Evolutionary conservation across 2,797 vertebrate species (phyloP), one percentile per base, ranked within the genome.

Genomic region (Pseudopleuronectes americanus): DNA sequence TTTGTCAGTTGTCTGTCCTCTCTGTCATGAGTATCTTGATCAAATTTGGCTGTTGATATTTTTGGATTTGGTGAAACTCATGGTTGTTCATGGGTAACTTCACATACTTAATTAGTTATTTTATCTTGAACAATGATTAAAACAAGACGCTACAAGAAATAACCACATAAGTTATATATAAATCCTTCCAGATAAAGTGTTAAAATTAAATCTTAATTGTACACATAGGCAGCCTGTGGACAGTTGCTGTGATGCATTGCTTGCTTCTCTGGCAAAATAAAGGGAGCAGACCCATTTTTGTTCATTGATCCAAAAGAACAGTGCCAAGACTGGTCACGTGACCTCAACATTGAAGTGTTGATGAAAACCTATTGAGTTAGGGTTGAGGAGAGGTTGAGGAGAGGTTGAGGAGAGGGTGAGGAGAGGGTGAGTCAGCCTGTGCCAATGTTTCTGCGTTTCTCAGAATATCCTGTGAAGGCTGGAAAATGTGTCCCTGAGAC

Each of bases 281-380:
- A 73, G 28, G 33, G 22, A 57, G 31, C 31, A 55, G 3, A 59
- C 23, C 28, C 5, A 45, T 79, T 84, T 81, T 74, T 58, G n/a
- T 56, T 64, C n/a, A 74, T 74, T 67, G 80, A 79, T 82, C 74
- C 58, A 59, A 64, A 81, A 31, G 48, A 59, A 75, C 33, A 12
- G 31, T 60, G 58, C 56, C 63, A 68, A 67, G 47, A 64, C 51
- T 8, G 74, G 54, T 67, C 81, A 81, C 67, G 57, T 68, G 67
- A 76, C 57, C 76, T 76, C 64, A 33, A 57, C 76, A 60, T 24
- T 64, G 26, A 76, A 71, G 60, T 38, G n/a, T 65, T 76, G 77
- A 82, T 79, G 68, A 82, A 60, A 85, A 59, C 63, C 59, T 82
- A 79, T 82, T 80, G 69, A 80, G 67, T 80, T 77, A 83, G 36